Evolutionary conservation across 2,888 invertebrate species (phyloP).

Genomic region (Nomada hirtipes): DNA sequence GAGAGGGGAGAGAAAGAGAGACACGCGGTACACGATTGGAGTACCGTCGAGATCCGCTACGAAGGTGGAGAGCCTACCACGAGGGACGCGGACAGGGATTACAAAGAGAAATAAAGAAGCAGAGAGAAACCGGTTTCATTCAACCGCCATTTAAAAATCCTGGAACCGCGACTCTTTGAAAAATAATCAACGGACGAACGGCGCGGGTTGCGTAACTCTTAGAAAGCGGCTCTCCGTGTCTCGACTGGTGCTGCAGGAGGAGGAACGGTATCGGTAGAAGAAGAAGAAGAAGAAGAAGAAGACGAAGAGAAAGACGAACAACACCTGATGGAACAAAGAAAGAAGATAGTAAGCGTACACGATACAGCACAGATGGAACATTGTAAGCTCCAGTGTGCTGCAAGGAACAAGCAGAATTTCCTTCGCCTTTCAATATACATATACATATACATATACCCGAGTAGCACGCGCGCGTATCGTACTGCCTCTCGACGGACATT

Average conservation of each 20-base stretch:
- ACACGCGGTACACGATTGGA: slow-evolving; percentile 54
- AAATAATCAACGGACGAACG: slow-evolving; percentile 83
- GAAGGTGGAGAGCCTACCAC: slow-evolving; percentile 63
- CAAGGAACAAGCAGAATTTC: slow-evolving; percentile 64
- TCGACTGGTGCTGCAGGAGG: slow-evolving; percentile 16
- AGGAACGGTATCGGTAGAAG: not conserved
- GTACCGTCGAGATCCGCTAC: slow-evolving; percentile 60
- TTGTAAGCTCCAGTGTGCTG: slow-evolving; percentile 54
- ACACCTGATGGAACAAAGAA: slow-evolving; percentile 30
- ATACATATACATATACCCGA: slow-evolving; percentile 24
- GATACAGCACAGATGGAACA: slow-evolving; percentile 59
- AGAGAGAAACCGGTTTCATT: slow-evolving; percentile 82
- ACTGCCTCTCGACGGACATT: slow-evolving; percentile 56
- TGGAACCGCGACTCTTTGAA: slow-evolving; percentile 78
- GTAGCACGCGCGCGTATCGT: slow-evolving; percentile 49
- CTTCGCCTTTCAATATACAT: slow-evolving; percentile 57
- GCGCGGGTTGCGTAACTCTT: slow-evolving; percentile 80
- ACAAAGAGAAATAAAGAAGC: slow-evolving; percentile 43
- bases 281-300: slow-evolving; percentile 23
- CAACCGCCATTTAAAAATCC: slow-evolving; percentile 82
- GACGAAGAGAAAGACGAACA: slow-evolving; percentile 29
- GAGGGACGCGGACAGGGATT: slow-evolving; percentile 38
- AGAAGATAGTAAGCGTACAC: slow-evolving; percentile 57
- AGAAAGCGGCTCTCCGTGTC: slow-evolving; percentile 75
- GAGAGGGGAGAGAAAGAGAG: slow-evolving; percentile 9